These are phyloP conservation scores for Gallinago jamesoni DNA, from an alignment of 2,113 vertebrate species.

Conservation along the genomic window DNA sequence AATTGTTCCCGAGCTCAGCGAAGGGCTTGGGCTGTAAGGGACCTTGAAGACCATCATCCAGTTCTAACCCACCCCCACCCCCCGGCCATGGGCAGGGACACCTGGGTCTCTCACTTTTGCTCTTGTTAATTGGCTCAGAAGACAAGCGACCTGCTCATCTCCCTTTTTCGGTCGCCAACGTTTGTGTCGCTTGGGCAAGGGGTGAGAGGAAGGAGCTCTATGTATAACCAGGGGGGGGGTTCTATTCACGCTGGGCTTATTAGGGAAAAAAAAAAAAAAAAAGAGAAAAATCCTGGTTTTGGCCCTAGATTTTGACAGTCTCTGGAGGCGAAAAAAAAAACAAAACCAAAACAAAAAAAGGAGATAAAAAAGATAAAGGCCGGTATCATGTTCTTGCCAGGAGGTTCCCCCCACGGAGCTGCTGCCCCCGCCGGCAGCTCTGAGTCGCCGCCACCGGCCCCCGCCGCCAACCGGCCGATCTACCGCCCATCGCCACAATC, in stretches of 20 bases:
- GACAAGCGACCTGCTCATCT: not conserved
- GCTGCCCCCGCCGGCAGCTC: not conserved
- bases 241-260: not conserved
- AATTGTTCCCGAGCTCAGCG: accelerated
- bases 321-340: accelerated
- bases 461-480: not conserved
- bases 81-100: not conserved
- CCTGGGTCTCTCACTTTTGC: not conserved
- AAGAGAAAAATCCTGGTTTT: accelerated
- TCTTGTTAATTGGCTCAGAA: not conserved
- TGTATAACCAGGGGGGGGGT: accelerated
- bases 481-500: accelerated
- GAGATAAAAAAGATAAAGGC: not conserved
- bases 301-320: not conserved
- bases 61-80: not conserved
- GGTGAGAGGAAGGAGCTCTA: not conserved
- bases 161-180: not conserved
- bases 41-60: not conserved
- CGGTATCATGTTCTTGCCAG: not conserved
- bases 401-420: not conserved
- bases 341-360: accelerated
- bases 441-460: accelerated
- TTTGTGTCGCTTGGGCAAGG: not conserved
- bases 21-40: not conserved
- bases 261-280: accelerated